Evolutionary conservation across 30 jellyfish, hydroid and myxozoan genomes (phyloP), one percentile per base, ranked within the genome.

Genomic region (Chrysaora quinquecirrha): DNA sequence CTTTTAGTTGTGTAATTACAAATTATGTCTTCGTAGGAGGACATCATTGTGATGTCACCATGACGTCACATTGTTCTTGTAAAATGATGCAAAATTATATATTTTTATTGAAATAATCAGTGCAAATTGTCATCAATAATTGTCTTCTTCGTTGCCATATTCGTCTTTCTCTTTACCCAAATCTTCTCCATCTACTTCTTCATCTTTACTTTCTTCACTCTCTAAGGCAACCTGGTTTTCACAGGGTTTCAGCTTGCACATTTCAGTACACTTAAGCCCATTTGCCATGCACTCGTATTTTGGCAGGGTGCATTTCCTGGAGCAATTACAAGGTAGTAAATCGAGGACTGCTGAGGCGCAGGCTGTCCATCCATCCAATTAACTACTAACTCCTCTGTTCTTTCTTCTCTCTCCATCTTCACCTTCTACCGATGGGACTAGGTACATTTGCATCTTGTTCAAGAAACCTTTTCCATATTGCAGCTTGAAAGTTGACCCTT

Each of bases 271-370:
- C 35, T 30, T 30, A 27, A 67, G 63, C 19, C 79, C 79, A 67
- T 67, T 67, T 20, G 30, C 79, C 25, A 67, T 35, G 35, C 79
- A 67, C 58, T 43, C 58, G 58, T 16, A 43, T 43, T 43, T 43
- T n/a, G 79, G 79, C 30, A 0, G 34, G 35, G 20, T 20, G 35
- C 79, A 72, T 72, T 72, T 72, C 43, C 84, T 1, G 46, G 84
- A 71, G 84, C 84, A 72, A n/a, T 71, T 72, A 30, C 84, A 72
- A 46, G 48, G 22, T 71, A 72, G 21, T 71, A 72, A 72, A n/a
- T 72, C 46, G 34, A 72, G 84, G 23, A 72, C 84, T 38, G 46
- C 43, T 20, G 46, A 6, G 84, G 84, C 19, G 84, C 84, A 14
- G 79, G 79, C 80, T 72, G 46, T 71, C 46, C 84, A 71, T 72